Evolutionary conservation across 2,113 vertebrate species (phyloP).

Genomic region (Etia nguti): DNA sequence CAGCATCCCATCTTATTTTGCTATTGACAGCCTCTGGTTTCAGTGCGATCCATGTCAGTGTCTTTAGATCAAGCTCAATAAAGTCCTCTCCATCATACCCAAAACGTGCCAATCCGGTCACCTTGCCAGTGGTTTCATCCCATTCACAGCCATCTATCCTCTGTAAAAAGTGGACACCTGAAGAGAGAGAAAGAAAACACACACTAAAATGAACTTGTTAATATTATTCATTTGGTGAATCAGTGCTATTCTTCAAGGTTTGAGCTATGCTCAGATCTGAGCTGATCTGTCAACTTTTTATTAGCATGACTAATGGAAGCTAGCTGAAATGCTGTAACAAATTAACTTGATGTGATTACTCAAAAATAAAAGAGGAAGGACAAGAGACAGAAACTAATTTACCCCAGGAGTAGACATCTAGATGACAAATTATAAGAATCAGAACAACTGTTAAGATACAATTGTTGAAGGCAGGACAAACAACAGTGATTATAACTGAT

Average conservation of each 20-base stretch:
- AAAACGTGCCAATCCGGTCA: not conserved
- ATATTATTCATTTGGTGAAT: not conserved
- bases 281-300: not conserved
- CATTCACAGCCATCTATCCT: not conserved
- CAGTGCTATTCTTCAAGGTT: not conserved
- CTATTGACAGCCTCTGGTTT: not conserved
- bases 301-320: not conserved
- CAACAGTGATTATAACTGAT: not conserved
- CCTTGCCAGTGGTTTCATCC: not conserved
- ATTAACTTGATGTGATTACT: not conserved
- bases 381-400: not conserved
- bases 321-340: not conserved
- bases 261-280: not conserved
- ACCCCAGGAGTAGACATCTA: not conserved
- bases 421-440: not conserved
- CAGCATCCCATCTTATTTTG: not conserved
- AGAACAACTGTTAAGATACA: not conserved
- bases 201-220: not conserved
- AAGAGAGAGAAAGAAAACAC: not conserved
- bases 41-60: not conserved
- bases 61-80: not conserved
- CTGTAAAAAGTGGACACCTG: not conserved
- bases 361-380: not conserved
- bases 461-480: not conserved
- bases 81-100: not conserved